Evolutionary conservation across 2,888 invertebrate species (phyloP).

Genomic region (Thera britannica): DNA sequence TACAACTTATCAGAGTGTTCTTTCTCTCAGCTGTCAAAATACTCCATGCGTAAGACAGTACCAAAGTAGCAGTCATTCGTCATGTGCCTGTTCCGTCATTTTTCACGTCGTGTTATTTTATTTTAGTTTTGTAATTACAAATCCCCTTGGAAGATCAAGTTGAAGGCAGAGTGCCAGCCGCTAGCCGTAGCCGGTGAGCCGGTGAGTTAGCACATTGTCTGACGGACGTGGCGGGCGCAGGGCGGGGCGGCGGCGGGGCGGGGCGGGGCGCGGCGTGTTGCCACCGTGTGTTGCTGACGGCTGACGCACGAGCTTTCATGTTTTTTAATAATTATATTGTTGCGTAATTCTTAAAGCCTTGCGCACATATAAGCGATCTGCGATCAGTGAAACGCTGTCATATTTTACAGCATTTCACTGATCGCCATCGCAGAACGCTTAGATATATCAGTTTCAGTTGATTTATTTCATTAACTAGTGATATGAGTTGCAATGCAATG

Average conservation of each 20-base stretch:
- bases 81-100: background rate
- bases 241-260: background rate
- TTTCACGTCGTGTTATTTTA: conserved; percentile 3
- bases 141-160: conserved; percentile 20
- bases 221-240: background rate
- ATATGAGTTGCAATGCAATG: too few species aligned
- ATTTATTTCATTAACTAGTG: too few species aligned
- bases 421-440: too few species aligned
- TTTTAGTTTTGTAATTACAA: conserved; percentile 11
- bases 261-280: background rate
- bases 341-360: too few species aligned
- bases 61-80: too few species aligned
- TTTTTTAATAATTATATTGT: too few species aligned
- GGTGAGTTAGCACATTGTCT: conserved; percentile 2
- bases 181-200: background rate
- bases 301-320: background rate
- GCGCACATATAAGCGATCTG: too few species aligned
- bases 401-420: too few species aligned
- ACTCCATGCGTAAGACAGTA: too few species aligned
- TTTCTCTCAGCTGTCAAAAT: background rate
- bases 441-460: too few species aligned
- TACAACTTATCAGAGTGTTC: too few species aligned
- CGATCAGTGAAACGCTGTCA: too few species aligned
- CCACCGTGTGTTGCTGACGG: background rate
- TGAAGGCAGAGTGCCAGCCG: conserved; percentile 29